Base-by-base conservation (phyloP, 1,140 invertebrate species). In the Gonioctena quinquepunctata region DNA sequence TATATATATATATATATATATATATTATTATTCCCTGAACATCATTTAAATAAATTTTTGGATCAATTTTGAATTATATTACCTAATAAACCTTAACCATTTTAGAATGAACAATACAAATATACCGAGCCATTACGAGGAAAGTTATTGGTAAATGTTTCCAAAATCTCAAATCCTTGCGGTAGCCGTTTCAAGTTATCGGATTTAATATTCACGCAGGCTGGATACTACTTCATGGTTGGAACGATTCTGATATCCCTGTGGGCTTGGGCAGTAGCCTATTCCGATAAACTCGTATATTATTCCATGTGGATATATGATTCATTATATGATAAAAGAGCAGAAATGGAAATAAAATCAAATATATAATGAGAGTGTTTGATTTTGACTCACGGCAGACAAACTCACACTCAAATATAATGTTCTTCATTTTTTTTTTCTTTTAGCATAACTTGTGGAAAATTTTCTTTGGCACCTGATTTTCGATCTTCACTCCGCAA, bases 331-430 rank as follows among this genome's bases (percentile, higher is more conserved):
- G 25, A n/a, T 21, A 21, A 8, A 3, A 18, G 11, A 54, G 19
- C n/a, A 54, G 18, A 54, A 54, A 54, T 54, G 19, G 19, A 49
- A 49, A 49, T 16, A 66, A 21, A 69, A 23, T 54, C 25, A 70
- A 50, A 26, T 66, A n/a, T n/a, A 13, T 54, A 66, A n/a, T n/a
- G n/a, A n/a, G n/a, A n/a, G n/a, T n/a, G n/a, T n/a, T n/a, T n/a
- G n/a, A n/a, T n/a, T n/a, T n/a, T n/a, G n/a, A n/a, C n/a, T n/a
- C n/a, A n/a, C n/a, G n/a, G n/a, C n/a, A n/a, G n/a, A n/a, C n/a
- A n/a, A n/a, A n/a, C n/a, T n/a, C n/a, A n/a, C n/a, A n/a, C n/a
- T n/a, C n/a, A n/a, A n/a, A n/a, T n/a, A n/a, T n/a, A n/a, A n/a
- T n/a, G n/a, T n/a, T n/a, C n/a, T n/a, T n/a, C n/a, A n/a, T n/a